Evolutionary conservation across 2,797 vertebrate genomes (phyloP).

Genomic region (Parambassis ranga): DNA sequence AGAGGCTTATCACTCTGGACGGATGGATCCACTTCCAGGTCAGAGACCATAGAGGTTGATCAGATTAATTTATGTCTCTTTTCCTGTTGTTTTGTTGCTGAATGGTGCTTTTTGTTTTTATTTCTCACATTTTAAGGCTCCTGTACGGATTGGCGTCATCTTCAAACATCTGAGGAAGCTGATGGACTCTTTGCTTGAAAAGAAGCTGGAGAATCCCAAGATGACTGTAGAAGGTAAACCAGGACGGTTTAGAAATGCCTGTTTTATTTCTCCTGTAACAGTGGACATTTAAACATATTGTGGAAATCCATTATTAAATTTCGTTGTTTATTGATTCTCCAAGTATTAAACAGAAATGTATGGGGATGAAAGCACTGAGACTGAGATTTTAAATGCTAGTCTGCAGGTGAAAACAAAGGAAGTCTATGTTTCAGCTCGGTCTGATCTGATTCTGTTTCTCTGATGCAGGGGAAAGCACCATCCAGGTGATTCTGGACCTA

Average conservation of each 20-base stretch:
- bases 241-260: too few species aligned
- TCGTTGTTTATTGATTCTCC: too few species aligned
- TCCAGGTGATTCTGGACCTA: conserved; percentile 91
- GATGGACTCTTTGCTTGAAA: conserved; percentile 91
- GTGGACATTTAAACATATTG: too few species aligned
- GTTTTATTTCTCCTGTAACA: too few species aligned
- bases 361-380: too few species aligned
- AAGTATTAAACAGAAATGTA: too few species aligned
- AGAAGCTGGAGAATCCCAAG: conserved; percentile 94
- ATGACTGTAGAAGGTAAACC: conserved; percentile 92
- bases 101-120: not conserved
- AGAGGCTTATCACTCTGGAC: conserved; percentile 91
- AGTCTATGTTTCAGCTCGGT: not conserved
- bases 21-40: conserved; percentile 99
- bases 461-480: conserved; percentile 87
- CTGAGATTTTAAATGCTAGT: too few species aligned
- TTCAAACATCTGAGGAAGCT: conserved; percentile 95
- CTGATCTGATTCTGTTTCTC: conserved; percentile 3
- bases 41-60: conserved; percentile 7
- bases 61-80: not conserved
- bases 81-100: not conserved
- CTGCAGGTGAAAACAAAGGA: not conserved
- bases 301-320: too few species aligned
- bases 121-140: conserved; percentile 79
- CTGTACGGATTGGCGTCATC: conserved; percentile 96